phyloP scores from a whole-genome alignment of 2,113 vertebrate genomes.

The Sclerurus mexicanus region DNA sequence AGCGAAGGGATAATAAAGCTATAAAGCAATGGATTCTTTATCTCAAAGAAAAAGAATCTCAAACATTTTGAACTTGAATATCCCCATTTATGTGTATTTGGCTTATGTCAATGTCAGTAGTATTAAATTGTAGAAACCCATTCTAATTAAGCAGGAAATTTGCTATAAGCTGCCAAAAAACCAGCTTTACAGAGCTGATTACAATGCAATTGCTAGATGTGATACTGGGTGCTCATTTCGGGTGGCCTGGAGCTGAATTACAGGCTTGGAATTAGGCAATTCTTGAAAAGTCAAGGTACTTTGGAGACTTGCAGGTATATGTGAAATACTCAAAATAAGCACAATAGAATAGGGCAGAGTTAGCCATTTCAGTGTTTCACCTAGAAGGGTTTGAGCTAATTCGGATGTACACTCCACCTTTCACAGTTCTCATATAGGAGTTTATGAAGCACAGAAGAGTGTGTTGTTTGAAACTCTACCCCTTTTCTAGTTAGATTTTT shows the following conservation, averaged over 20 bases:
- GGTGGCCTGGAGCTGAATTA: neutral
- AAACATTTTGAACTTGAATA: neutral
- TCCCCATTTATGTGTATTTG: neutral
- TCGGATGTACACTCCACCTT: neutral
- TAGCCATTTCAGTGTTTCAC: neutral
- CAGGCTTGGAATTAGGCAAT: neutral
- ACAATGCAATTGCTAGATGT: neutral
- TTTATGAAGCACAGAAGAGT: neutral
- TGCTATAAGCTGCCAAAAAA: neutral
- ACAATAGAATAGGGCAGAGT: neutral
- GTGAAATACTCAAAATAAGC: neutral
- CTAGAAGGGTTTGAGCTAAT: neutral
- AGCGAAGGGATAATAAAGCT: neutral
- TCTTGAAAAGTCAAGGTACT: neutral
- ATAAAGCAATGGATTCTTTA: neutral
- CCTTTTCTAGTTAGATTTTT: neutral
- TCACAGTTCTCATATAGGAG: neutral
- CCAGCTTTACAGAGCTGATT: neutral
- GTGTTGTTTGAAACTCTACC: neutral
- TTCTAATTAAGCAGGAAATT: neutral
- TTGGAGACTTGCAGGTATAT: neutral
- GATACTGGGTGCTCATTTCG: neutral
- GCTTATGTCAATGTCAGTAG: neutral
- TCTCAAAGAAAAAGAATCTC: neutral
- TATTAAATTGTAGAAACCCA: neutral